Percentiles rank a stretch among this genome's conserved stretches.
phyloP scores from a whole-genome alignment of 2,797 vertebrate genomes.

The Arrhamphus sclerolepis region DNA sequence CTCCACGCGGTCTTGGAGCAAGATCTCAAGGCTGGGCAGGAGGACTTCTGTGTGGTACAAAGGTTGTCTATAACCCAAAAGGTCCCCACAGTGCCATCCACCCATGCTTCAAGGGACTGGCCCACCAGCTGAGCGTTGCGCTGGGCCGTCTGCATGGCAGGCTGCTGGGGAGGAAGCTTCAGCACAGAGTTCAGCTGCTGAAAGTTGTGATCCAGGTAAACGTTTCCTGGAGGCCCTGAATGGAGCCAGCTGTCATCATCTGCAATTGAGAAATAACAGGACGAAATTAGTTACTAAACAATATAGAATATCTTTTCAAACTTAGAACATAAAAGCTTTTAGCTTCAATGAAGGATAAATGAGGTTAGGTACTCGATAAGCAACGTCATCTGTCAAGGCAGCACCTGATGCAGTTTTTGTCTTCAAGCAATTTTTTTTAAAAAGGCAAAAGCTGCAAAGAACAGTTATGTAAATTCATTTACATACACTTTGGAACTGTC shows the following conservation, averaged over 20 bases:
- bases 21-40: conserved; percentile 81
- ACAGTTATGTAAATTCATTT: too few relatives aligned
- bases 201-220: conserved; percentile 95
- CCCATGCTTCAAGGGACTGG: conserved; percentile 86
- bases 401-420: too few relatives aligned
- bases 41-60: conserved; percentile 77
- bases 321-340: not conserved
- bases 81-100: conserved; percentile 77
- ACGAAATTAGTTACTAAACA: not conserved
- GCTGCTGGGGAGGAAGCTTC: conserved; percentile 85
- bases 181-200: conserved; percentile 90
- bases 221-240: conserved; percentile 87
- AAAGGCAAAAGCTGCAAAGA: too few relatives aligned
- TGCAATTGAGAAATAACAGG: conserved; percentile 48
- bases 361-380: too few relatives aligned
- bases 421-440: too few relatives aligned
- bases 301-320: not conserved
- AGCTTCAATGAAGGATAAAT: too few relatives aligned
- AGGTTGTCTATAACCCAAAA: conserved; percentile 81
- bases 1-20: conserved; percentile 94
- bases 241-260: conserved; percentile 93
- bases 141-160: conserved; percentile 75
- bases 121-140: conserved; percentile 82
- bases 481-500: too few relatives aligned
- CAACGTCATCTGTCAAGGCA: too few relatives aligned